Base-by-base conservation (phyloP, 2,113 vertebrate species). In the Acanthochromis polyacanthus region DNA sequence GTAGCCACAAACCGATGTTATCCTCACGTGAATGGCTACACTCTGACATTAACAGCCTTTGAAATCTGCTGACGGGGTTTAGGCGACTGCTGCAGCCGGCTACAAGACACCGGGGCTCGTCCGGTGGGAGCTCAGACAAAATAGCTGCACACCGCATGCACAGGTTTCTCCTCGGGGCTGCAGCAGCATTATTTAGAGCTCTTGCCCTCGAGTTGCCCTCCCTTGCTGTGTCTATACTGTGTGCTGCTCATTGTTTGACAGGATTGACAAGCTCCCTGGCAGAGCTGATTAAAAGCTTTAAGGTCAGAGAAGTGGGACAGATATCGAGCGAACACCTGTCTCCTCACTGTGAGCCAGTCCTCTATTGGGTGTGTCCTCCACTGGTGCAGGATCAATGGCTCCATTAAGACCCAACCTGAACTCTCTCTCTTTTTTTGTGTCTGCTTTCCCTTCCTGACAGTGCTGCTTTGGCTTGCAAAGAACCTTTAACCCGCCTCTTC, bases 231-330 rank as follows among this genome's bases (percentile, higher is more conserved):
- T 87, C 84, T 85, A 64, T 74, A 77, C 73, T 28, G 69, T 68
- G 81, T 61, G 61, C 68, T 52, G 78, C 80, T 88, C 88, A 81
- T 90, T 86, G 88, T 92, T 92, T 91, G 93, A 94, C 91, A 91
- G 85, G 92, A 93, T 91, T 93, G 92, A 93, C 92, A 89, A 93
- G 90, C 89, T 95, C 89, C 82, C 90, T 87, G 80, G 91, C 89
- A 91, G 91, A 94, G 90, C 92, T 94, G 94, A 95, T 93, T 94
- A 95, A 93, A 93, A 93, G 92, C 93, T 93, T 93, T 93, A 92
- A 93, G 93, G 94, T 91, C 91, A 92, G 79, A 84, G 85, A 93
- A 94, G 91, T 93, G 90, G 92, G 91, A 91, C 91, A 89, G 89
- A 88, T 92, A 94, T 94, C 80, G 89, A 93, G 85, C 93, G 78